A percentile compares a stretch with the other conserved stretches of the same genome.
phyloP scores from a whole-genome alignment of 1,140 invertebrate genomes.

The Nasonia giraulti region DNA sequence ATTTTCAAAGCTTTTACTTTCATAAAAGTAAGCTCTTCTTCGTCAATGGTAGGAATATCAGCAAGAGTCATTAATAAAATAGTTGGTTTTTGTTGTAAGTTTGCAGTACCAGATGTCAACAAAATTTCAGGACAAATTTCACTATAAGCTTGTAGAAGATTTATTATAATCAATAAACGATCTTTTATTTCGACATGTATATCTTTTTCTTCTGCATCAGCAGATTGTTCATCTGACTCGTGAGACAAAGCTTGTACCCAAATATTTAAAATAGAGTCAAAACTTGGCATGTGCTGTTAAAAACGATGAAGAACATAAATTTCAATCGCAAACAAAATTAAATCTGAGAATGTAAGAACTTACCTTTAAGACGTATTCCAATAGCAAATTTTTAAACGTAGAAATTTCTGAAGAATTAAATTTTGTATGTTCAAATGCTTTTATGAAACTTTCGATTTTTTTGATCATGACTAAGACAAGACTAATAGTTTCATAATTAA shows the following conservation, averaged over 20 bases:
- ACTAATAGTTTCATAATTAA: slow-evolving; percentile 63
- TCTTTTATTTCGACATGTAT: slow-evolving; percentile 61
- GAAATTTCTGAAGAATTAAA: slow-evolving; percentile 48
- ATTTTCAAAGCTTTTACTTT: slow-evolving; percentile 81
- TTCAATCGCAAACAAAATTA: slow-evolving; percentile 18
- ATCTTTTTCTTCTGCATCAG: slow-evolving; percentile 58
- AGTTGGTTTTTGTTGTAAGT: slow-evolving; percentile 63
- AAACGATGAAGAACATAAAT: slow-evolving; percentile 31
- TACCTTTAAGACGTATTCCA: slow-evolving; percentile 62
- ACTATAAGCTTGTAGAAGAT: slow-evolving; percentile 76
- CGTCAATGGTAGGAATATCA: slow-evolving; percentile 54
- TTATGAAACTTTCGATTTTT: slow-evolving; percentile 58
- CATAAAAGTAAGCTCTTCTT: slow-evolving; percentile 70
- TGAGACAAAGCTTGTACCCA: slow-evolving; percentile 70
- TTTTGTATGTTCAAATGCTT: slow-evolving; percentile 50
- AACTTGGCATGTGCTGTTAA: slow-evolving; percentile 75
- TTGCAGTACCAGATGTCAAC: slow-evolving; percentile 61
- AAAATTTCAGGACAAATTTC: slow-evolving; percentile 75
- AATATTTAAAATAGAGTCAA: slow-evolving; percentile 71
- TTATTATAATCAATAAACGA: slow-evolving; percentile 73
- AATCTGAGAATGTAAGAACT: slow-evolving; percentile 22
- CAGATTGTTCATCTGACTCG: slow-evolving; percentile 53
- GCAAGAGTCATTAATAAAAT: slow-evolving; percentile 60
- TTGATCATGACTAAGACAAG: slow-evolving; percentile 62
- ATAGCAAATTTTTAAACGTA: slow-evolving; percentile 53